Conservation (phyloP, 2,797 vertebrate species). For the Myripristis jacobus region DNA sequence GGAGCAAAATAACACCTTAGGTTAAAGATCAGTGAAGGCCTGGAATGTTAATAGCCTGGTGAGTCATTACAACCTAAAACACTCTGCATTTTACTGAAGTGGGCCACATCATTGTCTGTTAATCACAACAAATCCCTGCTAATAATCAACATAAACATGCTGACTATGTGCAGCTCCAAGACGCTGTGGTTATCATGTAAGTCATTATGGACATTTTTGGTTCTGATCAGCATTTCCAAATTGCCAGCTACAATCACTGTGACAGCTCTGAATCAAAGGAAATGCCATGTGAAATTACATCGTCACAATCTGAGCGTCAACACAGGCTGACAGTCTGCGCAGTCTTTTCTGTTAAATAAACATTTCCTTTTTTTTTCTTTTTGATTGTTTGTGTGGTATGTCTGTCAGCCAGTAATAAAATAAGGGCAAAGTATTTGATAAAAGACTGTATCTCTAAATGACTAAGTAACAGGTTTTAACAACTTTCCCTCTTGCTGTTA, state of each 20-base stretch:
- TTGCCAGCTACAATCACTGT: constrained; percentile 24
- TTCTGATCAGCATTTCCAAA: constrained; percentile 42
- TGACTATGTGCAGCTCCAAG: constrained; percentile 45
- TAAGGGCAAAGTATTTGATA: constrained; percentile 25
- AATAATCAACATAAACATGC: constrained; percentile 56
- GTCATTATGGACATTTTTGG: constrained; percentile 61
- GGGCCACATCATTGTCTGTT: constrained; percentile 4
- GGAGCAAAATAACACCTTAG: neutral
- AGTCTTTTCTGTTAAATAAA: constrained; percentile 13
- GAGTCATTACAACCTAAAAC: neutral
- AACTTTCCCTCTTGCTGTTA: constrained; percentile 20
- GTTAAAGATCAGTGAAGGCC: constrained; percentile 23
- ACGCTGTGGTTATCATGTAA: constrained; percentile 29
- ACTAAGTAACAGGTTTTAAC: neutral
- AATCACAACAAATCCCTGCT: constrained; percentile 37
- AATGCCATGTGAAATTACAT: constrained; percentile 43
- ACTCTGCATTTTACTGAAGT: constrained; percentile 3
- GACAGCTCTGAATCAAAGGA: constrained; percentile 36
- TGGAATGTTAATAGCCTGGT: neutral
- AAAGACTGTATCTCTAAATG: constrained; percentile 17
- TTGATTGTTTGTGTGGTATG: no score
- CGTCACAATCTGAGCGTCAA: constrained; percentile 28
- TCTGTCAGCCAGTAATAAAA: constrained; percentile 39
- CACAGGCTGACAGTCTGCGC: constrained; percentile 21
- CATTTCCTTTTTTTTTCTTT: no score